Conservation (phyloP, 1,140 invertebrate genomes). For the Eufriesea mexicana region DNA sequence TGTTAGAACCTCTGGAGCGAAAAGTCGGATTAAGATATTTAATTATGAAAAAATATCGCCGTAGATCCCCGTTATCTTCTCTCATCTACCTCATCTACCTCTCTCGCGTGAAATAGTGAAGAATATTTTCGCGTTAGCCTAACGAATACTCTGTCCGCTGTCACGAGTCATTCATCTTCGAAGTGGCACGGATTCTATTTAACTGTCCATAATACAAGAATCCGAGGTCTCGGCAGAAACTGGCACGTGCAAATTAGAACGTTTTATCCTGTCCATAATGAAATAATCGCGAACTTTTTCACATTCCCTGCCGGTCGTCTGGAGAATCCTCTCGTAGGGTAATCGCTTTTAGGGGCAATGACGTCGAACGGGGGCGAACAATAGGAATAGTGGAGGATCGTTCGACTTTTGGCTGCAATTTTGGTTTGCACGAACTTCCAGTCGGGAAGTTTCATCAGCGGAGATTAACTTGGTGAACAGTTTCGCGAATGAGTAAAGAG, state of each 20-base stretch:
- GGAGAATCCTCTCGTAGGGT: neutral
- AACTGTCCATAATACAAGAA: too few relatives aligned
- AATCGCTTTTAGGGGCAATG: too few relatives aligned
- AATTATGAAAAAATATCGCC: too few relatives aligned
- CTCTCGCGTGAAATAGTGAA: too few relatives aligned
- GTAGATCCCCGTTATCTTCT: too few relatives aligned
- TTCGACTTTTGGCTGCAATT: neutral
- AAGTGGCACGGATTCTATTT: too few relatives aligned
- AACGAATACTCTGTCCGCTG: too few relatives aligned
- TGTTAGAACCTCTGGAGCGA: too few relatives aligned
- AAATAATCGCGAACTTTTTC: neutral
- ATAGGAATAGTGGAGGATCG: neutral
- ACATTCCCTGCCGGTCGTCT: neutral
- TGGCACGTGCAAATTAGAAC: neutral
- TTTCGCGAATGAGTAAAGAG: constrained; percentile 3
- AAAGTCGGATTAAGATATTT: too few relatives aligned
- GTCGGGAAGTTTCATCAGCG: neutral
- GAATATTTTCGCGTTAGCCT: too few relatives aligned
- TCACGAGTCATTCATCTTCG: too few relatives aligned
- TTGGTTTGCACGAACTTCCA: neutral
- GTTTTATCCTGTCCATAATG: neutral
- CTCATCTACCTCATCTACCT: too few relatives aligned
- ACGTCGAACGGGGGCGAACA: neutral
- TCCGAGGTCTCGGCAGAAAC: neutral
- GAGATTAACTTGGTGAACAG: neutral